Conservation (phyloP, 2,888 invertebrate genomes). For the Ischnura elegans region DNA sequence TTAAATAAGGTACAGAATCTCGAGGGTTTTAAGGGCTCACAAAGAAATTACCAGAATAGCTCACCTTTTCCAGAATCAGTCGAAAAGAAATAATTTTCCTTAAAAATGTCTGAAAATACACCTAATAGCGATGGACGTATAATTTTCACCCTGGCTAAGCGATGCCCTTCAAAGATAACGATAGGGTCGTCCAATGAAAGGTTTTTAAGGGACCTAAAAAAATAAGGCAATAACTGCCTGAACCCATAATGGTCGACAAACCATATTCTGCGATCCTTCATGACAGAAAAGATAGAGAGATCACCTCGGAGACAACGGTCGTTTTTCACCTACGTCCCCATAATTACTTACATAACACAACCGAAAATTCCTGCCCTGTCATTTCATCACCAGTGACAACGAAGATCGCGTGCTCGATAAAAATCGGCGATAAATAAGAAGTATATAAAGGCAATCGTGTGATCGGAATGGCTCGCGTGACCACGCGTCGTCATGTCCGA, state of each 20-base stretch:
- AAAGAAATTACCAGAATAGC: not conserved
- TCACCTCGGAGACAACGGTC: not conserved
- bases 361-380: not conserved
- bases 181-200: no score
- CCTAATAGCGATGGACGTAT: not conserved
- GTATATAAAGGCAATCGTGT: not conserved
- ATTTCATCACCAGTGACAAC: not conserved
- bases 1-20: no score
- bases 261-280: no score
- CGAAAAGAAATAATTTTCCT: not conserved
- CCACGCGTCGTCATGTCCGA: not conserved
- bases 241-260: no score
- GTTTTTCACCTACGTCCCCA: not conserved
- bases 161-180: no score
- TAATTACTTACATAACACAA: not conserved
- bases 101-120: not conserved
- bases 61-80: not conserved
- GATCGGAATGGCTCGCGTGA: not conserved
- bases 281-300: not conserved
- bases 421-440: no score
- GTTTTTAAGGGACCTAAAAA: no score
- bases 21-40: no score
- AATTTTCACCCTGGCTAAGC: not conserved
- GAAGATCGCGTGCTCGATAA: not conserved
- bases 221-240: no score